Percentiles rank a stretch among this genome's conserved stretches.
These are phyloP conservation scores for Pantherophis guttatus DNA, from an alignment of 2,113 vertebrate genomes.

Conservation along the genomic window DNA sequence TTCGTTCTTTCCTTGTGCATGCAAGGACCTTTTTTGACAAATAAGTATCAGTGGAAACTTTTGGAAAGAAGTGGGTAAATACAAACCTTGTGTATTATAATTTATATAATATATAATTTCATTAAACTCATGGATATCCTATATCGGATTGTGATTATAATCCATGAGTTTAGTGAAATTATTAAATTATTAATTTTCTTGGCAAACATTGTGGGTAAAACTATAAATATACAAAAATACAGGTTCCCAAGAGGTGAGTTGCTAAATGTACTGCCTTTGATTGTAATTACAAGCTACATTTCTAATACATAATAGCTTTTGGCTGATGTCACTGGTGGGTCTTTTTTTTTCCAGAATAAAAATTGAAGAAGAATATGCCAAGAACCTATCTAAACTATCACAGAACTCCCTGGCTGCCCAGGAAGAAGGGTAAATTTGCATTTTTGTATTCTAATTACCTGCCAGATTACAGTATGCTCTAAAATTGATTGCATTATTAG, in stretches of 20 bases:
- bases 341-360: slow-evolving; percentile 82
- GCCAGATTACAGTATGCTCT: slow-evolving; percentile 6
- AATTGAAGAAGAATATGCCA: slow-evolving; percentile 98
- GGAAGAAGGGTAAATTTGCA: slow-evolving; percentile 91
- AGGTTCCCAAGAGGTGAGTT: not conserved
- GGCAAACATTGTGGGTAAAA: not conserved
- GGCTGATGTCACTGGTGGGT: not conserved
- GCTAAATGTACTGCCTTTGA: not conserved
- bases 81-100: not conserved
- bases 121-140: too few relatives aligned
- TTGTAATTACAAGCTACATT: not conserved
- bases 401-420: slow-evolving; percentile 91
- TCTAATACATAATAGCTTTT: not conserved
- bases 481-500: slow-evolving; percentile 12
- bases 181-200: not conserved
- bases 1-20: not conserved
- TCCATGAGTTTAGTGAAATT: not conserved
- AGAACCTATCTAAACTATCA: slow-evolving; percentile 93
- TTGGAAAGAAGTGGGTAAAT: not conserved
- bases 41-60: not conserved
- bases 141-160: not conserved
- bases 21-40: not conserved
- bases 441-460: slow-evolving; percentile 28
- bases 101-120: not conserved
- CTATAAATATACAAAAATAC: not conserved